Percentiles rank a stretch among this genome's conserved stretches.
Conservation (phyloP, 1,140 invertebrate species). For the Drosophila arizonae region DNA sequence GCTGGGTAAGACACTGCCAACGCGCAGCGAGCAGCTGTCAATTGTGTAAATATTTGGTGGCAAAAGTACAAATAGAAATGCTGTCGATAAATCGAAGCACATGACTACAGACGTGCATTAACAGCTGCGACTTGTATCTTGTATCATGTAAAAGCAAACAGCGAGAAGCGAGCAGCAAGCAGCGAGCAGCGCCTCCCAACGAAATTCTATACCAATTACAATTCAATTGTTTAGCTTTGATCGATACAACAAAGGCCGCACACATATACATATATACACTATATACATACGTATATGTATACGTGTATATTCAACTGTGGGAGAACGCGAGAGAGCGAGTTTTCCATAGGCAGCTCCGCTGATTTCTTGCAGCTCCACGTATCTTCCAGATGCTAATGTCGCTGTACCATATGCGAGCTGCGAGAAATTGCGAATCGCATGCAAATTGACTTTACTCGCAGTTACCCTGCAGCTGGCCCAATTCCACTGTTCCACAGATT, state of each 20-base stretch:
- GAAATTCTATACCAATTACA: slow-evolving; percentile 28
- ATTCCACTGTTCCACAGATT: background rate
- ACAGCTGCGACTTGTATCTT: slow-evolving; percentile 35
- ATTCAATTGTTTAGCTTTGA: slow-evolving; percentile 12
- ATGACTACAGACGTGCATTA: slow-evolving; percentile 40
- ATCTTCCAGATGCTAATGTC: background rate
- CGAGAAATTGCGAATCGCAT: slow-evolving; percentile 5
- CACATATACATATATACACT: background rate
- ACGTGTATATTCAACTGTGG: background rate
- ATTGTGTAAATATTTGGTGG: slow-evolving; percentile 54
- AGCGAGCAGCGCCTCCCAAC: slow-evolving; percentile 1
- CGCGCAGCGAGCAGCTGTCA: slow-evolving; percentile 29
- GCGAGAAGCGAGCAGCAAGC: slow-evolving; percentile 20
- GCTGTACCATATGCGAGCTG: background rate
- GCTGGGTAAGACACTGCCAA: background rate
- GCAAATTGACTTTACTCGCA: slow-evolving; percentile 19
- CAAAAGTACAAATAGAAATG: slow-evolving; percentile 48
- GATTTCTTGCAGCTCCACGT: background rate
- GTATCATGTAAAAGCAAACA: slow-evolving; percentile 31
- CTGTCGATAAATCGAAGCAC: slow-evolving; percentile 43
- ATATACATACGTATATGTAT: no score
- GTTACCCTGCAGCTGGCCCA: slow-evolving; percentile 7
- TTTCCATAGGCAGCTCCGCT: background rate
- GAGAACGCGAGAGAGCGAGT: background rate
- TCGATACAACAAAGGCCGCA: background rate